A percentile compares a stretch with the other conserved stretches of the same genome.
Evolutionary conservation across 2,797 vertebrate species (phyloP).

Genomic region (Coilia nasus): DNA sequence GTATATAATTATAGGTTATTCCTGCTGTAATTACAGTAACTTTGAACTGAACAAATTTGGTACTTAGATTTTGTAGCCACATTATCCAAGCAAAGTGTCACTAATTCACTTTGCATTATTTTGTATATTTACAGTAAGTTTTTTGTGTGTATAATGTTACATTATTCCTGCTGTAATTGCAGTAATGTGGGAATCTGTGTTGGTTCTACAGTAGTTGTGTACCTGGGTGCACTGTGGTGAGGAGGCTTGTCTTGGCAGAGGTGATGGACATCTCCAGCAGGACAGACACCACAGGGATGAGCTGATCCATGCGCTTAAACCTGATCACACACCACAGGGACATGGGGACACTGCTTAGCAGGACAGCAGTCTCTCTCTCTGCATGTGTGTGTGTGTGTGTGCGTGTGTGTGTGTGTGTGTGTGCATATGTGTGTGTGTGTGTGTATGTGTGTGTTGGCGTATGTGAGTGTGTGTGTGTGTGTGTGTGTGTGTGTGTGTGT

Average conservation of each 20-base stretch:
- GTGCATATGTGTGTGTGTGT: too few relatives aligned
- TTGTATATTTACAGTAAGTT: too few relatives aligned
- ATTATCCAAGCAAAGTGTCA: too few relatives aligned
- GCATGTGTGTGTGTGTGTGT: neutral
- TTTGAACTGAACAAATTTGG: too few relatives aligned
- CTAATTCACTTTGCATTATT: too few relatives aligned
- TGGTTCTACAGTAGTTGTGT: constrained; percentile 26
- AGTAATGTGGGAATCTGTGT: neutral
- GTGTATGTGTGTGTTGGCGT: too few relatives aligned
- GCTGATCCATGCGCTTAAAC: constrained; percentile 63
- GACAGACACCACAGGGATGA: constrained; percentile 40
- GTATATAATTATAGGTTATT: too few relatives aligned
- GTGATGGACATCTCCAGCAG: constrained; percentile 47
- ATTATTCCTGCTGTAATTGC: too few relatives aligned
- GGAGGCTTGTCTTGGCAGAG: constrained; percentile 49
- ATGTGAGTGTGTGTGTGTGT: neutral
- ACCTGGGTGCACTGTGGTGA: constrained; percentile 60
- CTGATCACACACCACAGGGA: constrained; percentile 50
- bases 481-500: neutral
- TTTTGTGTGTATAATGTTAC: too few relatives aligned
- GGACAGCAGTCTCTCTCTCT: neutral
- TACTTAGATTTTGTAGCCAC: too few relatives aligned
- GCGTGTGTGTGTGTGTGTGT: neutral
- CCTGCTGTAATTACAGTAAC: too few relatives aligned
- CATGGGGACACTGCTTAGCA: neutral